These are phyloP conservation scores for Anthoscopus minutus DNA, from an alignment of 2,113 vertebrate genomes.

Conservation along the genomic window DNA sequence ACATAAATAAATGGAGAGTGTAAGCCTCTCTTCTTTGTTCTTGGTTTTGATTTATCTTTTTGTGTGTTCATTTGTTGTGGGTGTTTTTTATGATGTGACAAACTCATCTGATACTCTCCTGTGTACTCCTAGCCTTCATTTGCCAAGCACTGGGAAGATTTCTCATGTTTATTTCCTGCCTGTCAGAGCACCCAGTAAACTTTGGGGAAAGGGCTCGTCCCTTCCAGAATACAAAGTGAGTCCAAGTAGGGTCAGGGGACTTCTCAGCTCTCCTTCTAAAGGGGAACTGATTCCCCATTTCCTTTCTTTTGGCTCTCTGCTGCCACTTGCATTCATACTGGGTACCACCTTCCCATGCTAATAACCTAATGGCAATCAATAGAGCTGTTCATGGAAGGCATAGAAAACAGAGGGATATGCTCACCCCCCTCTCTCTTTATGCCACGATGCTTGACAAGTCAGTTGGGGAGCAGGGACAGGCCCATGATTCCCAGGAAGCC, in stretches of 20 bases:
- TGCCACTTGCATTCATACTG: constrained; percentile 52
- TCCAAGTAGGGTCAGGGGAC: constrained; percentile 31
- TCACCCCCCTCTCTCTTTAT: background rate
- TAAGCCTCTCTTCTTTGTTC: background rate
- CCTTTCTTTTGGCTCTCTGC: constrained; percentile 39
- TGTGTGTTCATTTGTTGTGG: background rate
- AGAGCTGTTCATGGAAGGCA: constrained; percentile 46
- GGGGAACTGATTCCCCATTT: constrained; percentile 16
- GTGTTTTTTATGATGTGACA: background rate
- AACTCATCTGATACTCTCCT: background rate
- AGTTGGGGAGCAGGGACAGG: background rate
- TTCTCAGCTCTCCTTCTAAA: constrained; percentile 2
- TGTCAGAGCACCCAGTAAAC: background rate
- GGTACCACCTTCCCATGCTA: constrained; percentile 59
- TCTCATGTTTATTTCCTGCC: constrained; percentile 16
- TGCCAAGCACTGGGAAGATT: background rate
- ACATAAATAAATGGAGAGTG: background rate
- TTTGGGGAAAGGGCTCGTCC: background rate
- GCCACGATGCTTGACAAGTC: background rate
- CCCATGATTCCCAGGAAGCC: background rate
- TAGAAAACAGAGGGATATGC: background rate
- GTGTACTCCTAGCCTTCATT: background rate
- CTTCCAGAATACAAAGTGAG: constrained; percentile 44
- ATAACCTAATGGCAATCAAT: constrained; percentile 44
- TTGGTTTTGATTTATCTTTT: background rate